A percentile compares a stretch with the other conserved stretches of the same genome.
These are phyloP conservation scores for Eira barbara DNA, from an alignment of 2,113 vertebrate species.

Conservation along the genomic window DNA sequence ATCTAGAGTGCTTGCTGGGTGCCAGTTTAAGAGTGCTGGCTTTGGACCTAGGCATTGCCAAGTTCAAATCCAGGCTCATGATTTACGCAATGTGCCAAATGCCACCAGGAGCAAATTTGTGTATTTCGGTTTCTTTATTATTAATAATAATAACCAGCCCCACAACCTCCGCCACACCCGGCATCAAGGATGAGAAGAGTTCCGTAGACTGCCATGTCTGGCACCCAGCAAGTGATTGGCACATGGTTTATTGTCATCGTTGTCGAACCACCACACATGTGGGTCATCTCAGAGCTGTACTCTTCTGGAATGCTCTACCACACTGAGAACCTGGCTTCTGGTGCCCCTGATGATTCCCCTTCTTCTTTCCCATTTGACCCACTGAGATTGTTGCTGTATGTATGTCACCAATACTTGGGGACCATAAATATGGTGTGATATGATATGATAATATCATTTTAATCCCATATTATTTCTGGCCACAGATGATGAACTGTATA, in stretches of 20 bases:
- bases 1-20: background rate
- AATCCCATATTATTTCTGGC: background rate
- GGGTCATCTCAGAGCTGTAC: background rate
- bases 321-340: background rate
- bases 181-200: background rate
- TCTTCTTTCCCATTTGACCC: background rate
- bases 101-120: background rate
- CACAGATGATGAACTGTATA: background rate
- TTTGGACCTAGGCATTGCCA: background rate
- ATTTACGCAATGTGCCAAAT: background rate
- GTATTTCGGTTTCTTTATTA: background rate
- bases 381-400: background rate
- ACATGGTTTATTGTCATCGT: background rate
- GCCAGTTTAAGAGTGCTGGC: background rate
- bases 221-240: background rate
- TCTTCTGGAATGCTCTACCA: background rate
- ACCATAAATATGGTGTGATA: background rate
- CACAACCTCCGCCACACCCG: too few species aligned
- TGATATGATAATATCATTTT: background rate
- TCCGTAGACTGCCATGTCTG: background rate
- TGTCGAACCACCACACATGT: background rate
- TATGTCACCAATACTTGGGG: background rate
- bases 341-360: too few species aligned
- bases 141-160: background rate
- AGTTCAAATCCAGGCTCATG: background rate